Base-by-base conservation (phyloP, 2,113 vertebrate genomes). In the Hyla sarda region DNA sequence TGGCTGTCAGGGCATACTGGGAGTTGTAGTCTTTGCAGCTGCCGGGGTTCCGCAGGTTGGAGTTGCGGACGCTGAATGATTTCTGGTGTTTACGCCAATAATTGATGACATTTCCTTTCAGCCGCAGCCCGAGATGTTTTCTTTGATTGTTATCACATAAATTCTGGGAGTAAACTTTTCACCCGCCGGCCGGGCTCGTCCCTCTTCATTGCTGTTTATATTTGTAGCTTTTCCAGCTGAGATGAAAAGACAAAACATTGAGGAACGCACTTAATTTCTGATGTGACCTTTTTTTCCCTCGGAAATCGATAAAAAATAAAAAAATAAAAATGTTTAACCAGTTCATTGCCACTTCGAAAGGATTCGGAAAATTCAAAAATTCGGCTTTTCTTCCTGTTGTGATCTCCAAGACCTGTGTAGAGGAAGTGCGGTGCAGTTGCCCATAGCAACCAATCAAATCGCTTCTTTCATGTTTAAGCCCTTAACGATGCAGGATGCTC, bases 81-180 rank as follows among this genome's bases (percentile, higher is more conserved):
- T 76, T 84, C 82, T 58, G 6, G 34, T 84, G 71, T 84, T 84
- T 84, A 84, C 72, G 13, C 37, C n/a, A 37, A 28, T 84, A 84
- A 84, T 75, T 76, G 54, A 84, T 84, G 13, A 62, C 82, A 84
- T 84, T 84, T 84, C 82, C 82, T 76, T 84, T 65, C 32, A 84
- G 48, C 82, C 82, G 41, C 82, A 76, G 73, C 72, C 54, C 50
- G 72, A 84, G 48, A 65, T 48, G 72, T 84, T 84, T 62, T 65
- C 72, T 76, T 41, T 65, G 82, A 84, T 84, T 84, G 17, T 48
- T 84, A 84, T 84, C 82, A 47, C 41, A 4, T 32, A 84, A 84
- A 84, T 84, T 75, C 82, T 84, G 21, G 16, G 34, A 84, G 54
- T 84, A 76, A 84, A 84, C 82, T 84, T 84, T 84, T 84, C 82